A percentile compares a stretch with the other conserved stretches of the same genome.
Evolutionary conservation across 2,888 invertebrate species (phyloP).

Genomic region (Epinotia demarniana): DNA sequence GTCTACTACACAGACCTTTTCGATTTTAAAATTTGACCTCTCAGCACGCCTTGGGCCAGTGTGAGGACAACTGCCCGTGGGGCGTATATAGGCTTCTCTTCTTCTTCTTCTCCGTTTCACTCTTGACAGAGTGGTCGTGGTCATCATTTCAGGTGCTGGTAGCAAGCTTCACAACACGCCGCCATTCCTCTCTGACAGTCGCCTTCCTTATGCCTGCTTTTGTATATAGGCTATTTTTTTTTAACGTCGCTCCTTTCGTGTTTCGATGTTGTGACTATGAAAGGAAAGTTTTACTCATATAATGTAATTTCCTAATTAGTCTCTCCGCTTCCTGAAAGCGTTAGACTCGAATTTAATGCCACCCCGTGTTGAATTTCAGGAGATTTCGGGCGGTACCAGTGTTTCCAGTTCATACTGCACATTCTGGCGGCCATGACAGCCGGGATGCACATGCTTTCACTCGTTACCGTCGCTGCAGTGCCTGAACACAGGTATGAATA

Average conservation of each 20-base stretch:
- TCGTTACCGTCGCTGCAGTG: conserved; percentile 92
- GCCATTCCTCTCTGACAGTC: no score
- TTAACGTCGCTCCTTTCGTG: neutral
- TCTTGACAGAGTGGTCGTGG: no score
- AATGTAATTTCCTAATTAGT: neutral
- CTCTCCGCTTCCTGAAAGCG: neutral
- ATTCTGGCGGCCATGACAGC: conserved; percentile 91
- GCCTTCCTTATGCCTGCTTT: no score
- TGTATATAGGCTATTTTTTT: no score
- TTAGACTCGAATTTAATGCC: neutral
- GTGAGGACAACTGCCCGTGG: no score
- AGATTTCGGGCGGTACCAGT: conserved; percentile 93
- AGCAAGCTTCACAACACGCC: no score
- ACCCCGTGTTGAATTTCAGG: conserved; percentile 79
- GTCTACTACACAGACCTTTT: neutral
- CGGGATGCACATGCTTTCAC: conserved; percentile 92
- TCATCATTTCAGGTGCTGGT: no score
- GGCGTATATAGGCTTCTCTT: no score
- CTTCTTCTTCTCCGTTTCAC: no score
- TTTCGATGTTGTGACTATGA: neutral
- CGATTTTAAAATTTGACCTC: no score
- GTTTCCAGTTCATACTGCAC: conserved; percentile 90
- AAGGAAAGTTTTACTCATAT: neutral
- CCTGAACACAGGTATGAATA: conserved; percentile 87
- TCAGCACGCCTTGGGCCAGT: no score